A percentile compares a stretch with the other conserved stretches of the same genome.
These are phyloP conservation scores for Lutraria lutraria DNA, from an alignment of 2,888 invertebrate genomes.

Conservation along the genomic window DNA sequence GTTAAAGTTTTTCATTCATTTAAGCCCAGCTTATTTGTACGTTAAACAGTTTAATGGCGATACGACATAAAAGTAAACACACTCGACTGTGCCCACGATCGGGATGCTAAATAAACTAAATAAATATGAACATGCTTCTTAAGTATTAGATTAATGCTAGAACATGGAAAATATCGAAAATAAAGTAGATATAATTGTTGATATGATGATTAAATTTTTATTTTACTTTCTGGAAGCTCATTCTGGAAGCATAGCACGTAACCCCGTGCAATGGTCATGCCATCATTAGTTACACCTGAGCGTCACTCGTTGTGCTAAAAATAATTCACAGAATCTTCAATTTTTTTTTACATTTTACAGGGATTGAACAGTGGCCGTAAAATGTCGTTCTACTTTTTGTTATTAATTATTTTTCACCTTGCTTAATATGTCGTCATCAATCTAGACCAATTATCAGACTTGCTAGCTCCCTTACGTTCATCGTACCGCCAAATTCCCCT, in stretches of 20 bases:
- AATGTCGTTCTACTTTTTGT: neutral
- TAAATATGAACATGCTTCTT: neutral
- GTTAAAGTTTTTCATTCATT: neutral
- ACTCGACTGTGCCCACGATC: conserved; percentile 5
- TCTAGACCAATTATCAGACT: conserved; percentile 3
- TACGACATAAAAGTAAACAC: neutral
- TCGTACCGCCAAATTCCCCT: neutral
- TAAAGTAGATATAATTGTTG: too few species aligned
- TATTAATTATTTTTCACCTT: neutral
- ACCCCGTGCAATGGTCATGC: too few species aligned
- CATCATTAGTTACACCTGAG: too few species aligned
- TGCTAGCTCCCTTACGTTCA: neutral
- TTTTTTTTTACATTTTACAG: neutral
- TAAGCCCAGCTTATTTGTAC: neutral
- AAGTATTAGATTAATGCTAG: neutral
- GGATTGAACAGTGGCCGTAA: neutral
- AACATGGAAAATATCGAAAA: neutral
- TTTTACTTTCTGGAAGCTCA: too few species aligned
- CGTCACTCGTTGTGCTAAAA: too few species aligned
- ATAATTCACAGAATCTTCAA: neutral
- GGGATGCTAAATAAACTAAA: neutral
- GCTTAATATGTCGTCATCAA: neutral
- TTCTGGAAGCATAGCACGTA: too few species aligned
- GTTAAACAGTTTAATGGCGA: neutral
- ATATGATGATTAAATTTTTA: too few species aligned